Conservation (phyloP, 2,888 invertebrate genomes). For the Blomia tropicalis region DNA sequence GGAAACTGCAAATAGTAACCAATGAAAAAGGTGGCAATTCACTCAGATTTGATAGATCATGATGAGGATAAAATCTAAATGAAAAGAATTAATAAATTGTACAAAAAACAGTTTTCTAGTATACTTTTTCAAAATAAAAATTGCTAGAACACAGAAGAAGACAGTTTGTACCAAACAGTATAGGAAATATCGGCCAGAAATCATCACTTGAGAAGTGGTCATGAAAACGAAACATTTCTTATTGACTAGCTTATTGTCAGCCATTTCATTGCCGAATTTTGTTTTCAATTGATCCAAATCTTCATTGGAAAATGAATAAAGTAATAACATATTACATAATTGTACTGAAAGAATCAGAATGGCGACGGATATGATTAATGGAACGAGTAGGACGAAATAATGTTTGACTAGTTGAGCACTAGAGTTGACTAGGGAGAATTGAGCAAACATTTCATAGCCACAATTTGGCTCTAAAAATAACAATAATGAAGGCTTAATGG, state of each 20-base stretch:
- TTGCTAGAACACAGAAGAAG: not conserved
- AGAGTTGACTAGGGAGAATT: conserved; percentile 18
- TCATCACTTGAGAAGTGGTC: not conserved
- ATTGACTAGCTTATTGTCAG: not conserved
- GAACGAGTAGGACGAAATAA: conserved; percentile 18
- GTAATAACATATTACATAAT: not conserved
- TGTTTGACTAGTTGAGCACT: conserved; percentile 24
- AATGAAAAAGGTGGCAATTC: not conserved
- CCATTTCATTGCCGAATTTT: not conserved
- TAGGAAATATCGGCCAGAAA: not conserved
- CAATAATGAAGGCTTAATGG: conserved; percentile 22
- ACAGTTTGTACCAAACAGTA: not conserved
- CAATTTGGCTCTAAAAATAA: conserved; percentile 29
- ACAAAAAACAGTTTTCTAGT: not conserved
- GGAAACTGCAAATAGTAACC: not conserved
- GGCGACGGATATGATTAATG: conserved; percentile 17
- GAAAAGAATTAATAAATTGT: not conserved
- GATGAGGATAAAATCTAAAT: not conserved
- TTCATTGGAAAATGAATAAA: not conserved
- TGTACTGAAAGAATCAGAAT: conserved; percentile 21
- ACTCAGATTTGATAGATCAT: not conserved
- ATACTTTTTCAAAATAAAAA: conserved; percentile 3
- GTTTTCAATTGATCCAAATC: not conserved
- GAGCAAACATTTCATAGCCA: conserved; percentile 24
- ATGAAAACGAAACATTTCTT: not conserved